Percentiles rank a stretch among this genome's conserved stretches.
These are phyloP conservation scores for Sternarchorhynchus goeldii DNA, from an alignment of 2,797 vertebrate species.

Conservation along the genomic window DNA sequence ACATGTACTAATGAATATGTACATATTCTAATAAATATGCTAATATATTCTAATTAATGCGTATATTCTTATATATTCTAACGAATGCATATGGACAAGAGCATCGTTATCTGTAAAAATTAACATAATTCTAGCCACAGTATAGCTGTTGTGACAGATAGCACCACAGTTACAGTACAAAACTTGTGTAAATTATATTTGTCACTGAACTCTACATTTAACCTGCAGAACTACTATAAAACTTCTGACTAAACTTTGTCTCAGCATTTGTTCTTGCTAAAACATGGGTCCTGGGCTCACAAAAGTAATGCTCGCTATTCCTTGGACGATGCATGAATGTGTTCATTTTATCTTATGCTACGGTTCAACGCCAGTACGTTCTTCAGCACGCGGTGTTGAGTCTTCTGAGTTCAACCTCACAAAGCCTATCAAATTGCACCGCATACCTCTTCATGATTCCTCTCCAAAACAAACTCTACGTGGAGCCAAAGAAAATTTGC, in stretches of 20 bases:
- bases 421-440: slow-evolving; percentile 52
- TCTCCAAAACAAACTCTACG: slow-evolving; percentile 52
- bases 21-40: too few species aligned
- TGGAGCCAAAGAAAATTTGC: slow-evolving; percentile 55
- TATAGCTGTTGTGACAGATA: too few species aligned
- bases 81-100: too few species aligned
- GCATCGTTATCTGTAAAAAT: too few species aligned
- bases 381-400: slow-evolving; percentile 41
- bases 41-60: too few species aligned
- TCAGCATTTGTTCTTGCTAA: slow-evolving; percentile 39
- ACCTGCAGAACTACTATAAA: slow-evolving; percentile 29
- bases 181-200: too few species aligned
- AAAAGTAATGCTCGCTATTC: slow-evolving; percentile 34
- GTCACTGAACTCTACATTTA: background rate
- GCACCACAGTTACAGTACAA: too few species aligned
- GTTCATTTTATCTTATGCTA: slow-evolving; percentile 33
- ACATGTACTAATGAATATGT: too few species aligned
- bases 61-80: too few species aligned
- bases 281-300: slow-evolving; percentile 27
- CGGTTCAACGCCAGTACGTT: slow-evolving; percentile 24
- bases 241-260: slow-evolving; percentile 30
- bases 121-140: too few species aligned
- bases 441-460: slow-evolving; percentile 50
- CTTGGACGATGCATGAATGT: slow-evolving; percentile 23
- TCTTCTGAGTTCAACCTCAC: slow-evolving; percentile 50